Conservation (phyloP, 2,888 invertebrate species). For the Ecliptopera silaceata region DNA sequence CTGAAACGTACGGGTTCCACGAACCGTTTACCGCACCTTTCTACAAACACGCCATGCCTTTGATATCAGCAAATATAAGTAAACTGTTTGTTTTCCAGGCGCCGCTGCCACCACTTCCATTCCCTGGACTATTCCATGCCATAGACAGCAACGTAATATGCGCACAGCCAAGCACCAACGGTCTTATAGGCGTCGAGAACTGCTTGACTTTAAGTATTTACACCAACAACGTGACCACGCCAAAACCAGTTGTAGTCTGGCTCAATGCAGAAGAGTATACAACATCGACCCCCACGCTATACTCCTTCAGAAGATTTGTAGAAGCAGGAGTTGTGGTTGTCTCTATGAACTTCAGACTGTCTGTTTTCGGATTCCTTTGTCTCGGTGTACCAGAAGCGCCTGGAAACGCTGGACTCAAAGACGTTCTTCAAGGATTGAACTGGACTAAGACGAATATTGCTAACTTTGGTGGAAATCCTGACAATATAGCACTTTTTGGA, state of each 20-base stretch:
- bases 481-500: constrained; percentile 90
- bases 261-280: constrained; percentile 66
- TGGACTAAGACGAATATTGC: constrained; percentile 87
- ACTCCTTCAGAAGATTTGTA: constrained; percentile 83
- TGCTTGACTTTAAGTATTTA: constrained; percentile 65
- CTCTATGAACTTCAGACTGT: constrained; percentile 87
- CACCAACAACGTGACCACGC: constrained; percentile 53
- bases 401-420: constrained; percentile 93
- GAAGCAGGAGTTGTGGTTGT: constrained; percentile 85
- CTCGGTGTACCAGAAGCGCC: constrained; percentile 83
- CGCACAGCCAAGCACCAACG: constrained; percentile 61
- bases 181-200: constrained; percentile 66
- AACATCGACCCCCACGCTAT: constrained; percentile 44
- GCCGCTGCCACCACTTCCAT: constrained; percentile 38
- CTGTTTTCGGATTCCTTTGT: constrained; percentile 88
- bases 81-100: constrained; percentile 40
- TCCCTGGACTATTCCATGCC: constrained; percentile 49
- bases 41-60: not conserved
- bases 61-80: not conserved
- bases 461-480: constrained; percentile 81
- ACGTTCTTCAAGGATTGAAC: constrained; percentile 89
- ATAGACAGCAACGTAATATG: constrained; percentile 53
- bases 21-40: constrained; percentile 16
- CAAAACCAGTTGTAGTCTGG: constrained; percentile 70
- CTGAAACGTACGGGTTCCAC: not conserved